Evolutionary conservation across 2,797 vertebrate species (phyloP).

Genomic region (Rhinatrema bivittatum): DNA sequence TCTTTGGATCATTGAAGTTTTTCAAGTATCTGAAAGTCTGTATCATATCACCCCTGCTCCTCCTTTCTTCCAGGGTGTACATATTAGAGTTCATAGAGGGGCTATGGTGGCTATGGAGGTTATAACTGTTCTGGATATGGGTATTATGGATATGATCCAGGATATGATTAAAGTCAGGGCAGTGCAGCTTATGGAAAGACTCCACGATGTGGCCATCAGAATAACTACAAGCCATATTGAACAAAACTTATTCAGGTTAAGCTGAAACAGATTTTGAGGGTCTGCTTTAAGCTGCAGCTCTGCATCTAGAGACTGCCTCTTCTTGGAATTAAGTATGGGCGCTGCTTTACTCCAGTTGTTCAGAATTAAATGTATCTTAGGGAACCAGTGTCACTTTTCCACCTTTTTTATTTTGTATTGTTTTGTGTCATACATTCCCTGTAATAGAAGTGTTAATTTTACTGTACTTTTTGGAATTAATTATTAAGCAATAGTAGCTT

Average conservation of each 20-base stretch:
- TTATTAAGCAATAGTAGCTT: no score
- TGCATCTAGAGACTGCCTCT: slow-evolving; percentile 87
- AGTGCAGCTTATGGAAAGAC: slow-evolving; percentile 98
- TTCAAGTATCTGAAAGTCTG: no score
- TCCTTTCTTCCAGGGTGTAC: no score
- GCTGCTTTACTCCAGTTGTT: slow-evolving; percentile 95
- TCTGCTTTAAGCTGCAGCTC: slow-evolving; percentile 82
- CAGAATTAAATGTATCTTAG: slow-evolving; percentile 90
- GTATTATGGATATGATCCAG: slow-evolving; percentile 88
- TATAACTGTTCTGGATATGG: slow-evolving; percentile 90
- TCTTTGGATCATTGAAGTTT: no score
- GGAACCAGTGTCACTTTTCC: slow-evolving; percentile 98
- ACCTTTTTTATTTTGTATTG: slow-evolving; percentile 98
- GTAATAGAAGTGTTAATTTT: slow-evolving; percentile 99
- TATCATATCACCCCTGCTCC: no score
- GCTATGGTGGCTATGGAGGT: slow-evolving; percentile 82
- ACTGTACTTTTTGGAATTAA: slow-evolving; percentile 99
- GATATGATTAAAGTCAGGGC: slow-evolving; percentile 92
- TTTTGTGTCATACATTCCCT: slow-evolving; percentile 99
- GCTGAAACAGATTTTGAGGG: slow-evolving; percentile 70
- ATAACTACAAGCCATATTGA: slow-evolving; percentile 99
- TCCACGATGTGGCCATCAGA: slow-evolving; percentile 99
- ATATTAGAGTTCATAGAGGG: no score
- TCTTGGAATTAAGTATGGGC: slow-evolving; percentile 93
- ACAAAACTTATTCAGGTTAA: slow-evolving; percentile 85